These are phyloP conservation scores for Colaptes auratus DNA, from an alignment of 2,113 vertebrate species.

Conservation along the genomic window DNA sequence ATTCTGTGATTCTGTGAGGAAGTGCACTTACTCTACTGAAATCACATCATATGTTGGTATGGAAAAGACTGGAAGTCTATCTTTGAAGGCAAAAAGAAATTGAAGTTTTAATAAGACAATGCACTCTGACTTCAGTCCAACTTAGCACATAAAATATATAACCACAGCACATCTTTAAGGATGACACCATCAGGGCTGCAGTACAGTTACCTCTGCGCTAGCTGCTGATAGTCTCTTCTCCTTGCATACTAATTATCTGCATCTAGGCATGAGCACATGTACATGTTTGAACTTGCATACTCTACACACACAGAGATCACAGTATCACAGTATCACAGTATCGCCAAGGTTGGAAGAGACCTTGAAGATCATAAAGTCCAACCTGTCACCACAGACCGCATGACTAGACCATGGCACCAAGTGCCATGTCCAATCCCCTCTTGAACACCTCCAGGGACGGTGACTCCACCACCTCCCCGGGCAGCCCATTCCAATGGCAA, in stretches of 20 bases:
- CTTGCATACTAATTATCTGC: background rate
- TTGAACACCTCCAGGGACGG: too few species aligned
- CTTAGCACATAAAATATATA: background rate
- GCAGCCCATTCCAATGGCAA: too few species aligned
- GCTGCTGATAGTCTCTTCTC: background rate
- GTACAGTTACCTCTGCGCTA: background rate
- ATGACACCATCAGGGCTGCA: background rate
- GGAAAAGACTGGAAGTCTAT: background rate
- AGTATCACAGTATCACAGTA: too few species aligned
- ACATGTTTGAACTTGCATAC: too few species aligned
- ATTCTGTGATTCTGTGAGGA: background rate
- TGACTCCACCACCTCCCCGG: too few species aligned
- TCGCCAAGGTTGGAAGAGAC: too few species aligned
- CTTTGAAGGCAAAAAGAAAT: background rate
- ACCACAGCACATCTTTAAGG: background rate
- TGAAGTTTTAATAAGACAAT: background rate
- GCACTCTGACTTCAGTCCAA: background rate
- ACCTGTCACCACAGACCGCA: too few species aligned
- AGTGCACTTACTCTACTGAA: background rate
- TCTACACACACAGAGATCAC: background rate
- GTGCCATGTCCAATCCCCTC: too few species aligned
- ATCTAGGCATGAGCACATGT: too few species aligned
- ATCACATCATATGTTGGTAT: background rate
- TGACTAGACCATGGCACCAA: too few species aligned
- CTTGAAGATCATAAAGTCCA: too few species aligned